These are phyloP conservation scores for Prolemur simus DNA, from an alignment of 2,113 vertebrate genomes.

Conservation along the genomic window DNA sequence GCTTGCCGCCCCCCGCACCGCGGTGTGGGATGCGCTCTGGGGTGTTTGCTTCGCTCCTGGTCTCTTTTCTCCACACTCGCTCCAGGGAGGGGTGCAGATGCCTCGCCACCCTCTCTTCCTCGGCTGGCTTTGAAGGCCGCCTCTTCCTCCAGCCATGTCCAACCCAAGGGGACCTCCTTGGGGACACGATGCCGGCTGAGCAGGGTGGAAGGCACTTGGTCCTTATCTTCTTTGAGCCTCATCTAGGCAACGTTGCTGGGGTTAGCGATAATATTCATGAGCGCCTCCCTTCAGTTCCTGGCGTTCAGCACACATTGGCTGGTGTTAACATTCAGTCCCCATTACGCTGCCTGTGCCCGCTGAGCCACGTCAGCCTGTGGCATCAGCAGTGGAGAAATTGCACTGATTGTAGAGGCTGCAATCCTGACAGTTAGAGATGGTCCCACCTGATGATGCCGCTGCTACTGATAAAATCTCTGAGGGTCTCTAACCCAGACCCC, in stretches of 20 bases:
- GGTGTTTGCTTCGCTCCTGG: neutral
- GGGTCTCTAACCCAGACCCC: slow-evolving; percentile 40
- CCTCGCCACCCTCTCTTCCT: neutral
- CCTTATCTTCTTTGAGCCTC: neutral
- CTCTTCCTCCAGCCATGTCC: neutral
- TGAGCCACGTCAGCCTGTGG: neutral
- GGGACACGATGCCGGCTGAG: neutral
- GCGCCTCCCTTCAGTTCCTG: neutral
- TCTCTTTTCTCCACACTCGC: neutral
- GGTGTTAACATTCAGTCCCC: neutral
- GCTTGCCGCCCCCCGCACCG: neutral
- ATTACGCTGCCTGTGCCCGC: neutral
- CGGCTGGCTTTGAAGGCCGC: neutral
- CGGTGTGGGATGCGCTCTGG: neutral
- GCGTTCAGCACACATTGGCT: accelerated
- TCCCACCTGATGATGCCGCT: neutral
- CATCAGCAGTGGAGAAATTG: neutral
- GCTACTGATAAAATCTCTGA: neutral
- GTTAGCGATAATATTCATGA: neutral
- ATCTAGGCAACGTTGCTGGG: neutral
- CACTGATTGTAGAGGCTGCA: neutral
- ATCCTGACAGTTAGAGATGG: neutral
- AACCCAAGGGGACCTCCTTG: neutral
- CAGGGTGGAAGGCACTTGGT: neutral
- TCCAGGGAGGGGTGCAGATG: accelerated